Base-by-base conservation (phyloP, 2,113 vertebrate genomes). In the Hippocampus mohnikei region DNA sequence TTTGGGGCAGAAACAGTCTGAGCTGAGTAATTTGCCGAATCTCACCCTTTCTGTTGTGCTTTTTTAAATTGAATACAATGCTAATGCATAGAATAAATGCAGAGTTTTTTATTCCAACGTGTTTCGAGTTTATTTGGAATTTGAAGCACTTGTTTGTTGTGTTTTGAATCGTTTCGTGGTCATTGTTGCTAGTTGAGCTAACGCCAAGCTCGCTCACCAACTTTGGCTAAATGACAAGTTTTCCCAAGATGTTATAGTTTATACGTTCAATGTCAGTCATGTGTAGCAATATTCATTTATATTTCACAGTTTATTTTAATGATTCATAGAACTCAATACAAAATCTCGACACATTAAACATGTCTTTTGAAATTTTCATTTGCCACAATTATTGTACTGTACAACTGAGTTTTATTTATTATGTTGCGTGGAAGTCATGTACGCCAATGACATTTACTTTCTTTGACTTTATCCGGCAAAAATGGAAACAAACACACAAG, bases 181-280 rank as follows among this genome's bases (percentile, higher is more conserved):
- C 67, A 75, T 23, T 68, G 55, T 7, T 65, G 74, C 23, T 84
- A 84, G 67, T 78, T 61, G 79, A 73, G 83, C 85, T 44, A 37
- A 18, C 58, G 74, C 87, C 48, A 66, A 46, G 66, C 1, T 11
- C 50, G 87, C 1, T 11, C 62, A 87, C 88, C 84, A 88, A 89
- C 79, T 88, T 85, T 80, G 73, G 79, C 83, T 81, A 76, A 73
- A 84, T 65, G 46, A 18, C 69, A 82, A 83, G 71, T 79, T 80
- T 52, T 9, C 70, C 55, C 67, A 63, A 73, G 56, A 66, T 37
- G 44, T 48, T 46, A 69, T 42, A 58, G 71, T 76, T 66, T 78
- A 76, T 55, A 64, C 67, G 27, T 73, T 44, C 69, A 29, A 67
- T 33, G 15, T 27, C 27, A 56, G 46, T 27, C 46, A 18, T 21